These are phyloP conservation scores for Caenorhabditis sp. DNA, from an alignment of 2,888 invertebrate genomes.

Conservation along the genomic window DNA sequence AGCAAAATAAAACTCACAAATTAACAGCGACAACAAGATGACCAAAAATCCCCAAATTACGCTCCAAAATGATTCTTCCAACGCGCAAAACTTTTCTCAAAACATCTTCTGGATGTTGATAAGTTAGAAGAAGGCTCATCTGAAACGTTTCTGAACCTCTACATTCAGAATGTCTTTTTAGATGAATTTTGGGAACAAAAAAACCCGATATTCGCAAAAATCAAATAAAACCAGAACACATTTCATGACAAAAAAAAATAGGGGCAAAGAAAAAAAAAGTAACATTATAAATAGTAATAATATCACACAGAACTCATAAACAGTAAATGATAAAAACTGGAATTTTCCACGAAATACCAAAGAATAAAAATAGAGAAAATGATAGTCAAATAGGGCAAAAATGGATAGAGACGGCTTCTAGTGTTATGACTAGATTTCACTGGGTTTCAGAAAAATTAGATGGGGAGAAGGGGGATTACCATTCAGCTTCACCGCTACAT, in stretches of 20 bases:
- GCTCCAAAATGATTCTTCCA: background rate
- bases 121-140: background rate
- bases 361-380: background rate
- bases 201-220: background rate
- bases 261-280: background rate
- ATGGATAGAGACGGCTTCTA: background rate
- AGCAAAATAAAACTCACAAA: background rate
- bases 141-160: background rate
- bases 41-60: background rate
- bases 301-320: background rate
- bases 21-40: background rate
- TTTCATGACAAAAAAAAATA: background rate
- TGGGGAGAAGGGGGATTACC: conserved; percentile 76
- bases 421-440: background rate
- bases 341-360: background rate
- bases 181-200: background rate
- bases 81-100: background rate
- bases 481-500: conserved; percentile 98
- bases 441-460: background rate
- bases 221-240: background rate
- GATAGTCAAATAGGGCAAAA: background rate
- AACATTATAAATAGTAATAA: background rate
- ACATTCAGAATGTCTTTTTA: no score
- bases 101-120: background rate
- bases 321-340: background rate